Conservation (phyloP, 2,113 vertebrate species). For the Stomatorhinus ivindoensis region DNA sequence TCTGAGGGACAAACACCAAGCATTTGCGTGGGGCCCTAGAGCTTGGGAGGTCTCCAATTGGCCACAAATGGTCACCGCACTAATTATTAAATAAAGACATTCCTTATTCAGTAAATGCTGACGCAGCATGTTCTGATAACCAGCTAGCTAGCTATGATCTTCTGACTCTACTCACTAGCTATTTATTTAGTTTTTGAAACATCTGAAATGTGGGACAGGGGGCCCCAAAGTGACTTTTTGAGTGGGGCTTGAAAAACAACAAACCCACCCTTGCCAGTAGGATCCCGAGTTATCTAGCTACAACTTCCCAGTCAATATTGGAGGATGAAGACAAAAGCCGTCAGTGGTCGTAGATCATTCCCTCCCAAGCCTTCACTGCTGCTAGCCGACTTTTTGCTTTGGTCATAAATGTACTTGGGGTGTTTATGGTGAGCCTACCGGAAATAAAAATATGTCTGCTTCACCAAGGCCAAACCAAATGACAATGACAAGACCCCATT, state of each 20-base stretch:
- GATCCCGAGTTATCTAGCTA: background rate
- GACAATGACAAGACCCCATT: background rate
- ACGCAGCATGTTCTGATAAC: background rate
- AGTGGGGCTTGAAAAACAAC: background rate
- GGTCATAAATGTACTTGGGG: background rate
- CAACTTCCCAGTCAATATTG: background rate
- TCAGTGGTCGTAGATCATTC: background rate
- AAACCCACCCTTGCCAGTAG: background rate
- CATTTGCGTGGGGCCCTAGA: background rate
- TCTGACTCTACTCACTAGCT: background rate
- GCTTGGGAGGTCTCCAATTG: background rate
- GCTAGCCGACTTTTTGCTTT: background rate
- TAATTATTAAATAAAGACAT: background rate
- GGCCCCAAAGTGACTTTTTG: background rate
- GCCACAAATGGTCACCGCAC: background rate
- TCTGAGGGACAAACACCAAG: background rate
- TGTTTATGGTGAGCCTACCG: background rate
- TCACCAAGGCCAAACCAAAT: background rate
- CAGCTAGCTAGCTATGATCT: background rate
- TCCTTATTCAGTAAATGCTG: background rate
- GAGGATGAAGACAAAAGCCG: background rate
- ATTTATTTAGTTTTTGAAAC: background rate
- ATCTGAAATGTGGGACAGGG: background rate
- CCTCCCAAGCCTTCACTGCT: background rate
- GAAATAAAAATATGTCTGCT: background rate